Evolutionary conservation across 1,140 invertebrate species (phyloP), one percentile per base, ranked within the genome.

Genomic region (Ylistrum balloti): DNA sequence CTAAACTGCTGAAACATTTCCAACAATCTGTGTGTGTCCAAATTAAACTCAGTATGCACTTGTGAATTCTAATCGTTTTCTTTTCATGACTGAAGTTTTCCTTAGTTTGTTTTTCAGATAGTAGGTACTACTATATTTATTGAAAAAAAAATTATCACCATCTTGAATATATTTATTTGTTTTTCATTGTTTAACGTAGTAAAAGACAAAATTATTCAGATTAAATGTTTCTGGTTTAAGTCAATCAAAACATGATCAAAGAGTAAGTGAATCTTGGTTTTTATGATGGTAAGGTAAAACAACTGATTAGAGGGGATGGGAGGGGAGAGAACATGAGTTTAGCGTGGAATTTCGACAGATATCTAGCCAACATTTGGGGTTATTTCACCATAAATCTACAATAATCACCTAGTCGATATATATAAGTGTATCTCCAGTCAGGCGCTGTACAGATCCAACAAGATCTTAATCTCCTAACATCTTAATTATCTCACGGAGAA

Each of bases 291-390:
- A 74, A 74, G 56, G 11, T n/a, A n/a, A 5, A 17, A n/a, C n/a
- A 9, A 28, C 56, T 74, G 56, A 74, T 74, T 74, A 74, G 56
- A 17, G 5, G 22, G n/a, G n/a, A 7, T 74, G 56, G 56, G 56
- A n/a, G 56, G 56, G 13, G 3, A 3, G 56, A 0, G 56, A 74
- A 74, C 56, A 74, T 5, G 56, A 74, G 22, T 74, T 74, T 28
- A 74, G 56, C 56, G 56, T 74, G 56, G 56, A 74, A 74, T 74
- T 74, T 17, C 56, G n/a, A 74, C 56, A 74, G 56, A 74, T 74
- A 74, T 74, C 56, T 5, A 74, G 56, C 9, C 28, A 74, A 74
- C 56, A 74, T 74, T 74, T 74, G 56, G 28, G n/a, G 56, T 74
- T 74, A 22, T 74, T 74, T 28, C 56, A 45, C 56, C 56, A 74